Evolutionary conservation across 92 coral and sea anemone species (phyloP).

Genomic region (Epizoanthus rinbou): DNA sequence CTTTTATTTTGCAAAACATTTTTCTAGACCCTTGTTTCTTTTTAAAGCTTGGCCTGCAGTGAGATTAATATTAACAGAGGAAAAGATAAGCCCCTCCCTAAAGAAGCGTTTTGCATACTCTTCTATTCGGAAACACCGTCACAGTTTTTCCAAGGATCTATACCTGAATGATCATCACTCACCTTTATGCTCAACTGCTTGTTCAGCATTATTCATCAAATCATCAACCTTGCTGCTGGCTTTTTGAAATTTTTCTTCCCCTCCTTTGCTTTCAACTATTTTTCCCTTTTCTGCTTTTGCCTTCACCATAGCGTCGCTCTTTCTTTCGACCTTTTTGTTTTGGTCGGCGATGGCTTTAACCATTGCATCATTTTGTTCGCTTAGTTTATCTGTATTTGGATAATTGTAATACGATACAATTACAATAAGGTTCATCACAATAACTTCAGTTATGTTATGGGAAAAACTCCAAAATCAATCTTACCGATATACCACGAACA

Average conservation of each 20-base stretch:
- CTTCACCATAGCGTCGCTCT: slow-evolving; percentile 66
- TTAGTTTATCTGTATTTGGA: slow-evolving; percentile 57
- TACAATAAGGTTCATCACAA: neutral
- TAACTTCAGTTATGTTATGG: neutral
- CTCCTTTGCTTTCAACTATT: slow-evolving; percentile 60
- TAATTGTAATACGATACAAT: neutral
- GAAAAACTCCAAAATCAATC: too few relatives aligned
- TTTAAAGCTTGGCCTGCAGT: too few relatives aligned
- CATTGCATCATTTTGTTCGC: slow-evolving; percentile 65
- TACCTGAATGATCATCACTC: neutral
- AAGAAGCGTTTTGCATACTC: too few relatives aligned
- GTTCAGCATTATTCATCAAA: slow-evolving; percentile 62
- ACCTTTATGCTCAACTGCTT: slow-evolving; percentile 79
- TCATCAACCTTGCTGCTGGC: slow-evolving; percentile 75
- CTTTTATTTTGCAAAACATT: too few relatives aligned
- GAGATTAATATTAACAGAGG: too few relatives aligned
- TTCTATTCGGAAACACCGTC: too few relatives aligned
- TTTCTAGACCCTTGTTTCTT: too few relatives aligned
- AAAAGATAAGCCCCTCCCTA: too few relatives aligned
- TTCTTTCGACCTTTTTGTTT: slow-evolving; percentile 68
- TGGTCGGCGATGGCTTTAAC: slow-evolving; percentile 70
- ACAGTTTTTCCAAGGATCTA: too few relatives aligned
- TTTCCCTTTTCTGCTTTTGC: slow-evolving; percentile 69
- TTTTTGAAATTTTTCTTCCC: slow-evolving; percentile 72
- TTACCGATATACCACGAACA: too few relatives aligned